Evolutionary conservation across 1,140 invertebrate genomes (phyloP).

Genomic region (Drosophila burlai): DNA sequence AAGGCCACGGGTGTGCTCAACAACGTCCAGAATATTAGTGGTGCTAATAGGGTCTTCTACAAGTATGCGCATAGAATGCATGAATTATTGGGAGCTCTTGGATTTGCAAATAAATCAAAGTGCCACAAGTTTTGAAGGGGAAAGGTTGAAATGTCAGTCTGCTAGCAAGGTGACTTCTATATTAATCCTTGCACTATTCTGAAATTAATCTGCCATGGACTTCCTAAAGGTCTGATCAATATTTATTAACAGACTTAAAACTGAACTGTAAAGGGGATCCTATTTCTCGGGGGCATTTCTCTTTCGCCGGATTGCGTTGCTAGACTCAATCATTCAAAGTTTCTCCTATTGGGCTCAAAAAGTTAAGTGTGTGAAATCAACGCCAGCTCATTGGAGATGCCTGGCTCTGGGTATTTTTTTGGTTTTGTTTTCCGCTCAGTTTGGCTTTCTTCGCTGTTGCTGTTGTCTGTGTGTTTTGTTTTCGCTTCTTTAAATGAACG

Average conservation of each 20-base stretch:
- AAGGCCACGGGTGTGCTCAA: constrained; percentile 35
- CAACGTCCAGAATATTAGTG: constrained; percentile 9
- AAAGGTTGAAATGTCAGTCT: neutral
- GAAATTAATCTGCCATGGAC: neutral
- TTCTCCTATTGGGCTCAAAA: constrained; percentile 39
- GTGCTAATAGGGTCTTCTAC: neutral
- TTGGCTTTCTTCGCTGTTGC: constrained; percentile 50
- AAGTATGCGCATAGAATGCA: constrained; percentile 4
- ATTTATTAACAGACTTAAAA: neutral
- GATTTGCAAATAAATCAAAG: constrained; percentile 2
- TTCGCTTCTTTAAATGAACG: constrained; percentile 82
- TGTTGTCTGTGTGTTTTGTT: constrained; percentile 70
- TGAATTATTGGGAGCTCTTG: neutral
- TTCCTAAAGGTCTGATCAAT: neutral
- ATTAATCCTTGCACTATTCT: neutral
- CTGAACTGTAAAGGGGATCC: neutral
- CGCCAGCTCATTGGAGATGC: constrained; percentile 57
- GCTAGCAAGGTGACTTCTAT: neutral
- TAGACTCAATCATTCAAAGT: constrained; percentile 63
- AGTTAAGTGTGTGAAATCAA: constrained; percentile 65
- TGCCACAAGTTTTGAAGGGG: neutral
- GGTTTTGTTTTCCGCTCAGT: constrained; percentile 30
- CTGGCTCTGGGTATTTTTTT: constrained; percentile 14
- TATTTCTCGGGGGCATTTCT: constrained; percentile 1
- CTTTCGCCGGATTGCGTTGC: constrained; percentile 50